Percentiles rank a stretch among this genome's conserved stretches.
These are phyloP conservation scores for Bolinopsis microptera DNA, from an alignment of 37 sponge, comb jelly and placozoan species.

Conservation along the genomic window DNA sequence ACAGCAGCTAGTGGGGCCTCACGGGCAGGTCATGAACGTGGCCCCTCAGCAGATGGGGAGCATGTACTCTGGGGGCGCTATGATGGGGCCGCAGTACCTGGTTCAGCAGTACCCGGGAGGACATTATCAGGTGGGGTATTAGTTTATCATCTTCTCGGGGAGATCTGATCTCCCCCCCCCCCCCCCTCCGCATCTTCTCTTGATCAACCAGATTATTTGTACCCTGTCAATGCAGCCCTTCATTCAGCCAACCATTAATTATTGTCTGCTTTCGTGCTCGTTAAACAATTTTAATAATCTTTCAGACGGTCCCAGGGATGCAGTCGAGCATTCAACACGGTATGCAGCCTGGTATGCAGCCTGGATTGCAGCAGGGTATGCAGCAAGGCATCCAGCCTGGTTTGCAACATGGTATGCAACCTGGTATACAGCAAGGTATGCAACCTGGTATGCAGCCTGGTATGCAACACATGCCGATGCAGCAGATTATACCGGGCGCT, in stretches of 20 bases:
- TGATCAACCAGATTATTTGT: too few relatives aligned
- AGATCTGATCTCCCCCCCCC: background rate
- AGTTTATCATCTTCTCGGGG: too few relatives aligned
- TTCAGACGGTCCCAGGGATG: background rate
- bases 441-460: constrained; percentile 45
- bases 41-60: background rate
- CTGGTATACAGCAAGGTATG: background rate
- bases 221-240: too few relatives aligned
- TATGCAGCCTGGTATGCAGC: constrained; percentile 44
- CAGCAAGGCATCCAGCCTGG: constrained; percentile 42
- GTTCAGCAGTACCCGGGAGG: background rate
- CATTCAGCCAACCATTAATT: too few relatives aligned
- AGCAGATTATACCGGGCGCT: background rate
- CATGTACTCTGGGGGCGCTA: background rate
- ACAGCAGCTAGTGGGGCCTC: background rate
- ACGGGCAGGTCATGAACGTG: background rate
- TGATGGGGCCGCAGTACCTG: background rate
- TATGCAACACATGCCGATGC: constrained; percentile 9
- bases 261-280: too few relatives aligned
- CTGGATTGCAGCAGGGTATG: background rate
- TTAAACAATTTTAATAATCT: background rate
- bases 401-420: constrained; percentile 42
- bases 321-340: background rate
- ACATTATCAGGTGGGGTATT: background rate
- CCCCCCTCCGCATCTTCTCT: background rate